A percentile compares a stretch with the other conserved stretches of the same genome.
These are phyloP conservation scores for Parauchenoglanis punctatus DNA, from an alignment of 2,797 vertebrate species.

Conservation along the genomic window DNA sequence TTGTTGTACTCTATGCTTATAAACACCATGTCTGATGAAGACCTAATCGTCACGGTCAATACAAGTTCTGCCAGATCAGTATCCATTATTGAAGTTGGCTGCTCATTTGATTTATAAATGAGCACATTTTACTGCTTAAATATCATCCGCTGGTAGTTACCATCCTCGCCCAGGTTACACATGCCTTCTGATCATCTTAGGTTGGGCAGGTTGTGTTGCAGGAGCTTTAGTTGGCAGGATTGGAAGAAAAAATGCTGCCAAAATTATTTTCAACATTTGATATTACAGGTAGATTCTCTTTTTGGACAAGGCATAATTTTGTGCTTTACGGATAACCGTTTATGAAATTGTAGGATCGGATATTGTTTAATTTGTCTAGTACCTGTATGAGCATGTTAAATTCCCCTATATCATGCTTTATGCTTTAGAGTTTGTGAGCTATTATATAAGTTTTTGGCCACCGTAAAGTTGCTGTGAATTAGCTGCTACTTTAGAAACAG, in stretches of 20 bases:
- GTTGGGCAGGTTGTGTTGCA: neutral
- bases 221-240: neutral
- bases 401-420: neutral
- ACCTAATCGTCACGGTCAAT: neutral
- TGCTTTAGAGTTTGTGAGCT: no score
- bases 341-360: neutral
- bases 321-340: neutral
- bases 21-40: neutral
- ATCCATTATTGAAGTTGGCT: neutral
- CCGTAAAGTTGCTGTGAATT: neutral
- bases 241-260: neutral
- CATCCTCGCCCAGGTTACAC: neutral
- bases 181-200: neutral
- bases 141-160: neutral
- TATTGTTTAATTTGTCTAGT: neutral
- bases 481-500: neutral
- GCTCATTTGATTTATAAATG: no score
- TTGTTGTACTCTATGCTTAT: neutral
- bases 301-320: neutral
- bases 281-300: neutral
- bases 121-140: neutral
- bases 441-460: neutral
- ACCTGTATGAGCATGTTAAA: neutral
- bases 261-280: neutral
- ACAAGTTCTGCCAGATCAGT: neutral